A percentile compares a stretch with the other conserved stretches of the same genome.
These are phyloP conservation scores for Odontomachus brunneus DNA, from an alignment of 1,140 invertebrate genomes.

Conservation along the genomic window DNA sequence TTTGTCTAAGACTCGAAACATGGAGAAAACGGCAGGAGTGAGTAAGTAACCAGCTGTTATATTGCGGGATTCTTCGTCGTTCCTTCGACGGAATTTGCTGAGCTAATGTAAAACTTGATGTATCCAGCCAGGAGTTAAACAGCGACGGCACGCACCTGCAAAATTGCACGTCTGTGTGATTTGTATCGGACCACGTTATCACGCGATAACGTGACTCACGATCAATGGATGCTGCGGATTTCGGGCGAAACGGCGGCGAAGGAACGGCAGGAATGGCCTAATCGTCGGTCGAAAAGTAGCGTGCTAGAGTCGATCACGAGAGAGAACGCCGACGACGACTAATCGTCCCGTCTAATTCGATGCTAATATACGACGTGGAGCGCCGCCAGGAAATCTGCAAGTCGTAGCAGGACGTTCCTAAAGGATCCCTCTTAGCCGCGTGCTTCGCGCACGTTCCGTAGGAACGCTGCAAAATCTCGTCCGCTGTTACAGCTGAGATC, in stretches of 20 bases:
- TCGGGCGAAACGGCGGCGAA: not conserved
- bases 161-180: not conserved
- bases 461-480: conserved; percentile 39
- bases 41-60: no score
- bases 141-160: not conserved
- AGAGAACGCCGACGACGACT: conserved; percentile 6
- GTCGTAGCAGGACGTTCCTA: conserved; percentile 44
- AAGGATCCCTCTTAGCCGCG: conserved; percentile 19
- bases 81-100: no score
- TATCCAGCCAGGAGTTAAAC: not conserved
- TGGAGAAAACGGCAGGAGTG: no score
- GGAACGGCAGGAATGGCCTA: no score
- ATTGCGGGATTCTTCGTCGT: no score
- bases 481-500: not conserved
- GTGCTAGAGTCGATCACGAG: not conserved
- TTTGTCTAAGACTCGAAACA: no score
- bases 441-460: not conserved
- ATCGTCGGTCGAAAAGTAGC: not conserved
- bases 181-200: not conserved
- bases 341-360: conserved; percentile 58
- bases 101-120: no score
- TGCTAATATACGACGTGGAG: conserved; percentile 57
- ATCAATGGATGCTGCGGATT: not conserved
- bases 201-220: conserved; percentile 7
- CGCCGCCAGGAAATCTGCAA: conserved; percentile 59